A percentile compares a stretch with the other conserved stretches of the same genome.
phyloP scores from a whole-genome alignment of 2,888 invertebrate species.

The Caenorhabditis zanzibari region DNA sequence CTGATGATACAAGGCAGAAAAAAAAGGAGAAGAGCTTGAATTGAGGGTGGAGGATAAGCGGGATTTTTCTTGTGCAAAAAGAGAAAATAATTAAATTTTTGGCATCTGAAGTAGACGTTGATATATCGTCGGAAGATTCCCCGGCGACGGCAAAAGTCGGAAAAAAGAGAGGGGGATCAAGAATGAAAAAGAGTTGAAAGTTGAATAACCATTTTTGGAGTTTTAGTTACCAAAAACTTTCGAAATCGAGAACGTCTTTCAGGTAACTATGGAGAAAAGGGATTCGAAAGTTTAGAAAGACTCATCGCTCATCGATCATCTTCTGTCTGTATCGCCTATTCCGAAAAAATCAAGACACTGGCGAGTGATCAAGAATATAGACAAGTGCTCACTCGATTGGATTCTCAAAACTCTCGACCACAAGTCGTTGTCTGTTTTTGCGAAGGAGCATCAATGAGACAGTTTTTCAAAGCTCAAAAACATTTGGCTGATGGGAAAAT shows the following conservation, averaged over 20 bases:
- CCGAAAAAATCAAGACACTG: constrained; percentile 86
- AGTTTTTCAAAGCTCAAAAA: constrained; percentile 81
- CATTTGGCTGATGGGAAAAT: constrained; percentile 63
- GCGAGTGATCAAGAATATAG: constrained; percentile 78
- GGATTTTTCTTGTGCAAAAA: constrained; percentile 43
- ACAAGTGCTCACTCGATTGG: constrained; percentile 73
- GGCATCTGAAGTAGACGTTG: constrained; percentile 57
- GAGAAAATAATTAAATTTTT: constrained; percentile 57
- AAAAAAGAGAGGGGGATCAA: constrained; percentile 8
- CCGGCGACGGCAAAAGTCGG: neutral
- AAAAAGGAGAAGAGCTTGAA: constrained; percentile 1
- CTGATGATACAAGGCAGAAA: constrained; percentile 54
- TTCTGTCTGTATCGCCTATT: constrained; percentile 88
- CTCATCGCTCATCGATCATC: constrained; percentile 83
- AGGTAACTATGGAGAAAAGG: constrained; percentile 90
- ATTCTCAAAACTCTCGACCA: constrained; percentile 77
- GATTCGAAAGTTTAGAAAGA: constrained; percentile 88
- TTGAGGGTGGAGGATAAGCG: constrained; percentile 27
- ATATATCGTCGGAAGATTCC: constrained; percentile 10
- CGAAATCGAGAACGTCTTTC: constrained; percentile 57
- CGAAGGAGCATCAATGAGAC: constrained; percentile 88
- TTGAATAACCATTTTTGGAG: neutral
- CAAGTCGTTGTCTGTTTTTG: constrained; percentile 88
- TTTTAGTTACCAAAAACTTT: neutral
- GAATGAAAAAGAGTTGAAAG: neutral